Evolutionary conservation across 2,113 vertebrate species (phyloP).

Genomic region (Seriola aureovittata): DNA sequence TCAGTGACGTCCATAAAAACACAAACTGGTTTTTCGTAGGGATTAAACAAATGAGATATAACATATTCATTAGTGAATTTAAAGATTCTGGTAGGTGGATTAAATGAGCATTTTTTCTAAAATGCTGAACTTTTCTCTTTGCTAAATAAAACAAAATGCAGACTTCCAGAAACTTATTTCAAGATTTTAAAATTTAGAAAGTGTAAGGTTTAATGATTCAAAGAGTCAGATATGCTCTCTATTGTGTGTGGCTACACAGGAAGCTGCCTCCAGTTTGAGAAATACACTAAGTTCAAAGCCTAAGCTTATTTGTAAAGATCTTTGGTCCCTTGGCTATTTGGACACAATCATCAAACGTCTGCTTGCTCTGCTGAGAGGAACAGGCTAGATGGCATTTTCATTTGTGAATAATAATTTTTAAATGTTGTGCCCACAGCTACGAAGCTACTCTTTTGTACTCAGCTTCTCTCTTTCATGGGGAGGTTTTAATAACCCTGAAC

Average conservation of each 20-base stretch:
- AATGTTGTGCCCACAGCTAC: conserved; percentile 23
- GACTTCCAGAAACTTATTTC: too few species aligned
- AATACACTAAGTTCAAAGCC: background rate
- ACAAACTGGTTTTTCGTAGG: too few species aligned
- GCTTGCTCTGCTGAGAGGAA: background rate
- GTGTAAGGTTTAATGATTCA: too few species aligned
- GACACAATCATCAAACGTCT: conserved; percentile 19
- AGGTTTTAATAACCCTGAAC: conserved; percentile 66
- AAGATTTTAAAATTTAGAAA: too few species aligned
- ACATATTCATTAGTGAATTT: too few species aligned
- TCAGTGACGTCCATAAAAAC: too few species aligned
- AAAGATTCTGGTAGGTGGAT: too few species aligned
- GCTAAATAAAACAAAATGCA: too few species aligned
- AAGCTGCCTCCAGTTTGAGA: background rate
- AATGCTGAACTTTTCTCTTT: too few species aligned
- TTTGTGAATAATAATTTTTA: conserved; percentile 35
- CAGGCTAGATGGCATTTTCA: conserved; percentile 19
- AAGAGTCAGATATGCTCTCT: background rate
- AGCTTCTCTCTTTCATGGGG: conserved; percentile 26
- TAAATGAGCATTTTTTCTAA: too few species aligned
- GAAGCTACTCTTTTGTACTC: conserved; percentile 1
- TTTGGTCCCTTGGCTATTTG: conserved; percentile 12
- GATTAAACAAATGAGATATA: too few species aligned
- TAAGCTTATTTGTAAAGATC: background rate
- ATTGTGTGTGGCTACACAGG: background rate